A percentile compares a stretch with the other conserved stretches of the same genome.
These are phyloP conservation scores for Thrips palmi DNA, from an alignment of 1,140 invertebrate species.

Conservation along the genomic window DNA sequence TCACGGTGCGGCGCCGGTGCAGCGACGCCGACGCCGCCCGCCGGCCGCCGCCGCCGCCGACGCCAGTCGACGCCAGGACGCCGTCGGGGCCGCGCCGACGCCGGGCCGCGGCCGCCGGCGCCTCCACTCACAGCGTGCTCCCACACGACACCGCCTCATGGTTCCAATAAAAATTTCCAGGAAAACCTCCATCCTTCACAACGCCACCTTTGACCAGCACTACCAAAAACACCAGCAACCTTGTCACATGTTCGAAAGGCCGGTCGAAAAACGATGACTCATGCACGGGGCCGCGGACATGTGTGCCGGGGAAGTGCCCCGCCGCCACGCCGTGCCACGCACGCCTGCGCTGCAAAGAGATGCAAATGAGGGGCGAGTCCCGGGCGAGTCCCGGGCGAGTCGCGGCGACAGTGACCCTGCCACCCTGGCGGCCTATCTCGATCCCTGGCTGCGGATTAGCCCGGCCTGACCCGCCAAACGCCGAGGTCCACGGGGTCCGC, in stretches of 20 bases:
- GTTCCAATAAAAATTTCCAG: not conserved
- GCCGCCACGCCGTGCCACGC: too few species aligned
- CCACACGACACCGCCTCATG: conserved; percentile 8
- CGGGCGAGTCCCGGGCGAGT: too few species aligned
- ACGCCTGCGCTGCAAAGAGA: too few species aligned
- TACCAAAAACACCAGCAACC: not conserved
- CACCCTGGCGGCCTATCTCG: too few species aligned
- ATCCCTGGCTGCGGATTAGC: too few species aligned
- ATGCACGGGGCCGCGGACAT: not conserved
- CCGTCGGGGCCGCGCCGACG: conserved; percentile 10
- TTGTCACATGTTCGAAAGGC: not conserved
- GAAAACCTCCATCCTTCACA: not conserved
- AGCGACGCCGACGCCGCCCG: conserved; percentile 10
- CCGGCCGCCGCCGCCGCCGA: conserved; percentile 7
- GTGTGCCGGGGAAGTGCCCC: too few species aligned
- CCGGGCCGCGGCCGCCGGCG: conserved; percentile 10
- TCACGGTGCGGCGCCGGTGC: conserved; percentile 6
- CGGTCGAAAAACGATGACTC: conserved; percentile 3
- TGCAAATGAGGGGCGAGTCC: too few species aligned
- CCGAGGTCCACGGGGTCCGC: too few species aligned
- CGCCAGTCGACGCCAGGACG: conserved; percentile 2
- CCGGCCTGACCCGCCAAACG: too few species aligned
- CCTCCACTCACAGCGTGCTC: conserved; percentile 6
- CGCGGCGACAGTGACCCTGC: too few species aligned
- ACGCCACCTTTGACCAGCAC: not conserved